Evolutionary conservation across 2,888 invertebrate species (phyloP).

Genomic region (Galerucella nymphaeae): DNA sequence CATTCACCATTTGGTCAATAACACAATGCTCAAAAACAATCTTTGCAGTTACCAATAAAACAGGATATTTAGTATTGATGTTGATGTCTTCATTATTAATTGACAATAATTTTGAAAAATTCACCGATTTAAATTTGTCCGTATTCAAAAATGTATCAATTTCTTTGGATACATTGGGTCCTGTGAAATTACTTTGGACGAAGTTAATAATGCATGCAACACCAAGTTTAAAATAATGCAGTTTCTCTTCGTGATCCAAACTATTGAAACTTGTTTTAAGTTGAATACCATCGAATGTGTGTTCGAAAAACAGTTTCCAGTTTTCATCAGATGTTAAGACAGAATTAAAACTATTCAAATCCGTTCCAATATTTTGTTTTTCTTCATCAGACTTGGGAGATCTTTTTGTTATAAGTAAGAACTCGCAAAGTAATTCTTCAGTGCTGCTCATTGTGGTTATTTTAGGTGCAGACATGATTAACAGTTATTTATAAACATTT

Average conservation of each 20-base stretch:
- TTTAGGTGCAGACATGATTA: slow-evolving; percentile 1
- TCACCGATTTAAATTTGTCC: slow-evolving; percentile 65
- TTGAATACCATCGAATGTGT: slow-evolving; percentile 45
- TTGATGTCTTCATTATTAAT: slow-evolving; percentile 76
- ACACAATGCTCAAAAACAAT: slow-evolving; percentile 62
- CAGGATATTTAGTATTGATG: slow-evolving; percentile 72
- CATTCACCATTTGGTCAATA: slow-evolving; percentile 60
- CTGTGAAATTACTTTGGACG: slow-evolving; percentile 85
- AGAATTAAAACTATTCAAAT: slow-evolving; percentile 19
- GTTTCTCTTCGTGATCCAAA: slow-evolving; percentile 62
- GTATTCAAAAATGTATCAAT: slow-evolving; percentile 64
- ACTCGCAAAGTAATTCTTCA: slow-evolving; percentile 43
- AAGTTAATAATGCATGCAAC: slow-evolving; percentile 78
- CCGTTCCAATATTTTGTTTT: slow-evolving; percentile 18
- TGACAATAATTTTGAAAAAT: slow-evolving; percentile 65
- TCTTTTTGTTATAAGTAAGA: slow-evolving; percentile 38
- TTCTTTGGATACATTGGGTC: slow-evolving; percentile 70
- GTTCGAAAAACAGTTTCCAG: slow-evolving; percentile 51
- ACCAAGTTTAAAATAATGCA: slow-evolving; percentile 67
- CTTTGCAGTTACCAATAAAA: slow-evolving; percentile 63
- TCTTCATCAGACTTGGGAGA: slow-evolving; percentile 38
- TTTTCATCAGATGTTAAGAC: slow-evolving; percentile 44
- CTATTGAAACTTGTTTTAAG: slow-evolving; percentile 49
- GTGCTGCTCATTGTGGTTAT: slow-evolving; percentile 41
- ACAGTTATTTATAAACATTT: slow-evolving; percentile 28